Conservation (phyloP, 2,888 invertebrate species). For the Athalia circularis region DNA sequence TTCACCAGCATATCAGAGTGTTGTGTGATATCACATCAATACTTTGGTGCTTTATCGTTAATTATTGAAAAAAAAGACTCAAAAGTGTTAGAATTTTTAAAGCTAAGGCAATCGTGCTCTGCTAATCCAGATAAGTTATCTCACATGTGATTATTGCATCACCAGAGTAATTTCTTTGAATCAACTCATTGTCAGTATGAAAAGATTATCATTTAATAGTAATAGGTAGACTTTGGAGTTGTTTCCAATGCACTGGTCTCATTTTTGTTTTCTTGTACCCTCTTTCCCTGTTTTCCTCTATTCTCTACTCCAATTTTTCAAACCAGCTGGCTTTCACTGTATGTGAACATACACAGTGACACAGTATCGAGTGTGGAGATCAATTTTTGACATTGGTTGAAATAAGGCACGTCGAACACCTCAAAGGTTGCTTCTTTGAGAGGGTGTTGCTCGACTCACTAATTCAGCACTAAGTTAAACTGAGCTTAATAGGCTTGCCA, state of each 20-base stretch:
- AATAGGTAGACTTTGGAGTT: not conserved
- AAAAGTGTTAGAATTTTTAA: constrained; percentile 22
- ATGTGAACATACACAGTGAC: no score
- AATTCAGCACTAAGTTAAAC: constrained; percentile 42
- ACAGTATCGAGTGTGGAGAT: no score
- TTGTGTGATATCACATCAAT: not conserved
- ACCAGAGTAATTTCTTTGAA: constrained; percentile 37
- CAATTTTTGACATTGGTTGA: not conserved
- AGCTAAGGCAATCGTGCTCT: constrained; percentile 14
- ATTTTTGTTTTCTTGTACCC: no score
- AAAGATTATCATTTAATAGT: constrained; percentile 50
- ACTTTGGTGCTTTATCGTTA: not conserved
- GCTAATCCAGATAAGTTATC: constrained; percentile 46
- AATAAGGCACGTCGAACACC: constrained; percentile 3
- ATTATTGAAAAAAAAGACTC: not conserved
- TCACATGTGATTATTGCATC: constrained; percentile 39
- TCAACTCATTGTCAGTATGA: constrained; percentile 46
- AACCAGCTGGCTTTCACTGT: no score
- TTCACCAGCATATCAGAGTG: no score
- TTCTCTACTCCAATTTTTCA: no score
- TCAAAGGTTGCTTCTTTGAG: constrained; percentile 23
- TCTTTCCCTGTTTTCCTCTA: no score
- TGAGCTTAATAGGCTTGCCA: constrained; percentile 40
- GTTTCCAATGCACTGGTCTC: not conserved
- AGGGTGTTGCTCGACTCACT: constrained; percentile 31